Evolutionary conservation across 2,797 vertebrate genomes (phyloP).

Genomic region (Martes flavigula): DNA sequence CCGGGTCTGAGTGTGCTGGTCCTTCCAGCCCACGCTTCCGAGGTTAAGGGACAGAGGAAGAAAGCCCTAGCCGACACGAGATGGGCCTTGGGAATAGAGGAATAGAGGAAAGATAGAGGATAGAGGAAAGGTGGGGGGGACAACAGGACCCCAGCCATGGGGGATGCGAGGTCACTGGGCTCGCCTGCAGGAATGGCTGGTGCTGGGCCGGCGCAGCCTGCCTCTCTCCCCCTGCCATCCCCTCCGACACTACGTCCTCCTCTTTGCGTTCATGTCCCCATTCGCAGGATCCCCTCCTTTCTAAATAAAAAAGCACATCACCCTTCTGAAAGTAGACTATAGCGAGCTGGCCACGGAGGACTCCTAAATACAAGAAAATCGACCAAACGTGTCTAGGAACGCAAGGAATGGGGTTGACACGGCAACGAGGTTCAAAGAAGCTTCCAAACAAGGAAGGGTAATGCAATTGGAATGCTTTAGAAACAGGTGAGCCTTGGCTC

Average conservation of each 20-base stretch:
- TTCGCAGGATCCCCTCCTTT: not conserved
- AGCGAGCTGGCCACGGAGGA: not conserved
- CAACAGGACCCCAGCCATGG: not conserved
- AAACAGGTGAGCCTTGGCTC: fast-evolving
- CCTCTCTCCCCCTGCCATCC: too few relatives aligned
- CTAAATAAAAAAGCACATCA: not conserved
- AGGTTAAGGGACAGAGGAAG: not conserved
- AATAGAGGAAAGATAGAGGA: too few relatives aligned
- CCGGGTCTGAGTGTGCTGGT: fast-evolving
- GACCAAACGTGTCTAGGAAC: fast-evolving
- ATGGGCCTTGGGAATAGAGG: not conserved
- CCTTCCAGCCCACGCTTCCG: fast-evolving
- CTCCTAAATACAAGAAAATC: too few relatives aligned
- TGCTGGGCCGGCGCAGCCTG: not conserved
- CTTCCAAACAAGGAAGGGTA: fast-evolving
- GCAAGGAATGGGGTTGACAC: fast-evolving
- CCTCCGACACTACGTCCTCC: not conserved
- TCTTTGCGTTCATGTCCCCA: too few relatives aligned
- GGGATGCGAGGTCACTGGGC: not conserved
- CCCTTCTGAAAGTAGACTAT: not conserved
- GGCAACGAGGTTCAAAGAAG: too few relatives aligned
- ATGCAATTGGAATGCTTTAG: fast-evolving
- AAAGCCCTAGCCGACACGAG: fast-evolving
- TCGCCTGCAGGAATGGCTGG: fast-evolving
- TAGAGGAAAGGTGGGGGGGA: not conserved